Conservation (phyloP, 2,797 vertebrate genomes). For the Thamnophis elegans region DNA sequence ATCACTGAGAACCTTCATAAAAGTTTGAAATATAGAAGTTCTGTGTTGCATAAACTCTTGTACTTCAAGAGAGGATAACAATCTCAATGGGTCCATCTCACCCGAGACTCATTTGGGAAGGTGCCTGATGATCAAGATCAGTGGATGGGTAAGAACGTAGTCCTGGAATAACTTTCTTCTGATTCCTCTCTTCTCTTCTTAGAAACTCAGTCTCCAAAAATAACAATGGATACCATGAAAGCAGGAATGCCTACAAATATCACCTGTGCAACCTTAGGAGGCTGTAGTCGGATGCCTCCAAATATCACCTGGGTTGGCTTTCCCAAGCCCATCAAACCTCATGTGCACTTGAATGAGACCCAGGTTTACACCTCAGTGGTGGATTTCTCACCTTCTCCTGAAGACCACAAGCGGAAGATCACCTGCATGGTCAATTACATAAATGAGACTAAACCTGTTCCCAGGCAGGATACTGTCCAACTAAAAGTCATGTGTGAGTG, state of each 20-base stretch:
- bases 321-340: accelerated
- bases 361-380: background rate
- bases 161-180: too few species aligned
- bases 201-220: background rate
- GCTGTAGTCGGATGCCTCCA: background rate
- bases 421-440: background rate
- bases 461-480: accelerated
- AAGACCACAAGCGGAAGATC: background rate
- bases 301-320: background rate
- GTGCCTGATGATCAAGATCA: background rate
- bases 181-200: background rate
- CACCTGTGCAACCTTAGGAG: background rate
- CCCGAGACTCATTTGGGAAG: background rate
- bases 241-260: background rate
- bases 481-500: background rate
- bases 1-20: too few species aligned
- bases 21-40: background rate
- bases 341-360: background rate
- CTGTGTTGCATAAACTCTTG: too few species aligned
- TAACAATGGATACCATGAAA: background rate
- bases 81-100: background rate
- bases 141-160: background rate
- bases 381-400: background rate
- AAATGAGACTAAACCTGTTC: accelerated
- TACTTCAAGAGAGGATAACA: background rate